Base-by-base conservation (phyloP, 1,140 invertebrate species). In the Tetragonula clypearis region DNA sequence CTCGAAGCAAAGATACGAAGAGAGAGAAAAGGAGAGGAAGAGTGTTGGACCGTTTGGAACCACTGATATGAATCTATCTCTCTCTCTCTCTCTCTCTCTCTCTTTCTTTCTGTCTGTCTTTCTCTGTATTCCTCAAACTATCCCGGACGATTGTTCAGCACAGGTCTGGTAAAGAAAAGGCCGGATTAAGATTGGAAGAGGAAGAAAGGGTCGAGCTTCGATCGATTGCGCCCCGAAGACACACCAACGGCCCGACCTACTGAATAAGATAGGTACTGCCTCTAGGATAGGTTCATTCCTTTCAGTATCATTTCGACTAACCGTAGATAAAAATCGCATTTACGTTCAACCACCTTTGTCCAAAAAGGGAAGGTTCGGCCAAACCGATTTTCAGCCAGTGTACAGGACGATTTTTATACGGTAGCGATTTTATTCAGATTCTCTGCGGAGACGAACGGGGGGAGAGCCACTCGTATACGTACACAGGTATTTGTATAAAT, bases 241-340 rank as follows among this genome's bases (percentile, higher is more conserved):
- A 73, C 26, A 30, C 62, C 78, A 73, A 58, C 14, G n/a, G 65
- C 9, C 21, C 41, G 60, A 74, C 30, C 79, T 23, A 65, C 30
- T 60, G 83, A 83, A 89, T 88, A 86, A 79, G 65, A 89, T 88
- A 86, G 84, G 65, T 86, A 62, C 75, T 55, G 62, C 62, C 66
- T 55, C 26, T 41, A 19, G 65, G 56, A 79, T 80, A 72, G 66
- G 72, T 88, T 66, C 74, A 71, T 77, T 58, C 77, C 88, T 87
- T 81, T 84, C 83, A 75, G 82, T 86, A 85, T 79, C 86, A 77
- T 82, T 69, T 76, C 72, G 77, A 78, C 76, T 75, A 87, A 58
- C 49, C 69, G 82, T 71, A 85, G 85, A 91, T 91, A 86, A 90
- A 30, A 90, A 91, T 91, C 90, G 60, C 80, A 69, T 86, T 91